Evolutionary conservation across 2,888 invertebrate species (phyloP), one percentile per base, ranked within the genome.

Genomic region (Morinoia aosen): DNA sequence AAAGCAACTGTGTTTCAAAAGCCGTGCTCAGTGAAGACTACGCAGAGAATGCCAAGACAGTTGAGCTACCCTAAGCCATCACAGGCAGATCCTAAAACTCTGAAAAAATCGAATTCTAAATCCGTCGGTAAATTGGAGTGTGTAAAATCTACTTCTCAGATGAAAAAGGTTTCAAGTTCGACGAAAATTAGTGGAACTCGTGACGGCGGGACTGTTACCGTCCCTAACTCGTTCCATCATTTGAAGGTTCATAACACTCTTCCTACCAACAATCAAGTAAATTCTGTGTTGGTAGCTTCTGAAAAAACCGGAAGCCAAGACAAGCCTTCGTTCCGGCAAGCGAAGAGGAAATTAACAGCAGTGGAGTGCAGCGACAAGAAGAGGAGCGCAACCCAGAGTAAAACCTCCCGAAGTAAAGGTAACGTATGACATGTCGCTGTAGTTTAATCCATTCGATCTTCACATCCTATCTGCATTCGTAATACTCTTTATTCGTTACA

Each of bases 311-410:
- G 76, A 33, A 76, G 76, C 33, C 76, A 76, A 12, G 76, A 76
- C 76, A 76, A 76, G 25, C 33, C 76, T 76, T 76, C 76, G 76
- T 76, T 33, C 76, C 76, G 76, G 76, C 76, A 76, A 33, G 25
- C 76, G 76, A 76, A 76, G 76, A 76, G 76, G 76, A 76, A 76
- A 76, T 76, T 76, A 76, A 76, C 76, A 25, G 76, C 76, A 76
- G 19, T 33, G 0, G 76, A 76, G 76, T 76, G 76, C 25, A 76
- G 76, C 76, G 76, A 76, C 76, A 76, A 76, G 76, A 76, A 76
- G 76, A 76, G 76, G 25, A 76, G 76, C 76, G 76, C 76, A 3
- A 76, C 76, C 33, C 76, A 76, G 33, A 25, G 2, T 76, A 76
- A 76, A 76, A 76, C 76, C 25, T 33, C 10, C 25, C 76, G 76